Evolutionary conservation across 2,888 invertebrate species (phyloP).

Genomic region (Eumerus sabulonum): DNA sequence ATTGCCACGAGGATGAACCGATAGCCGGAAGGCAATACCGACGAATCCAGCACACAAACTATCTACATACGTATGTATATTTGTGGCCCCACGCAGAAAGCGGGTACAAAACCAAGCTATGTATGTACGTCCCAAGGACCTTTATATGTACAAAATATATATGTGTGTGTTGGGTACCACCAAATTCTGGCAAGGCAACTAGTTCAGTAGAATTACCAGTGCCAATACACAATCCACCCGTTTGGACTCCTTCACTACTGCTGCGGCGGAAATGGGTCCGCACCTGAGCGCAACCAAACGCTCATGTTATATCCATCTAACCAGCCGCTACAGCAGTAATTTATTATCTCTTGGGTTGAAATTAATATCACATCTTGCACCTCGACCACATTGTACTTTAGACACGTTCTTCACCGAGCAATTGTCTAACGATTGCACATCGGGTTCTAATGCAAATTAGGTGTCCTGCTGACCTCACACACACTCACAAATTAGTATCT

Average conservation of each 20-base stretch:
- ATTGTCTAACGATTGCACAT: no score
- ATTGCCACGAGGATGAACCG: conserved; percentile 58
- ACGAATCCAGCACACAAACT: no score
- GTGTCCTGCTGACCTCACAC: conserved; percentile 39
- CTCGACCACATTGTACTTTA: neutral
- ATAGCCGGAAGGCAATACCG: no score
- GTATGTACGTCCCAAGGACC: conserved; percentile 1
- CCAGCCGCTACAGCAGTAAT: conserved; percentile 17
- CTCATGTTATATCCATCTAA: conserved; percentile 39
- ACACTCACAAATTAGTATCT: conserved; percentile 6
- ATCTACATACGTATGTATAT: no score
- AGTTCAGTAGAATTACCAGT: conserved; percentile 55
- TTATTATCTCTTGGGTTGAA: conserved; percentile 58
- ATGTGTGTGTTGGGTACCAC: conserved; percentile 14
- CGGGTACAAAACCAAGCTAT: conserved; percentile 13
- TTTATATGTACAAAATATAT: no score
- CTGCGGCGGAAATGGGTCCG: conserved; percentile 56
- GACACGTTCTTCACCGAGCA: no score
- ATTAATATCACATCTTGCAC: conserved; percentile 64
- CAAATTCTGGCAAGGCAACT: conserved; percentile 56
- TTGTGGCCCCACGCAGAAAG: conserved; percentile 61
- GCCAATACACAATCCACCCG: no score
- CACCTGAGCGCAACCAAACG: conserved; percentile 62
- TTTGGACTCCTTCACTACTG: conserved; percentile 5
- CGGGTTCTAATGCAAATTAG: conserved; percentile 51